These are phyloP conservation scores for Sarcophaga peregrina DNA, from an alignment of 1,140 invertebrate genomes.

Conservation along the genomic window DNA sequence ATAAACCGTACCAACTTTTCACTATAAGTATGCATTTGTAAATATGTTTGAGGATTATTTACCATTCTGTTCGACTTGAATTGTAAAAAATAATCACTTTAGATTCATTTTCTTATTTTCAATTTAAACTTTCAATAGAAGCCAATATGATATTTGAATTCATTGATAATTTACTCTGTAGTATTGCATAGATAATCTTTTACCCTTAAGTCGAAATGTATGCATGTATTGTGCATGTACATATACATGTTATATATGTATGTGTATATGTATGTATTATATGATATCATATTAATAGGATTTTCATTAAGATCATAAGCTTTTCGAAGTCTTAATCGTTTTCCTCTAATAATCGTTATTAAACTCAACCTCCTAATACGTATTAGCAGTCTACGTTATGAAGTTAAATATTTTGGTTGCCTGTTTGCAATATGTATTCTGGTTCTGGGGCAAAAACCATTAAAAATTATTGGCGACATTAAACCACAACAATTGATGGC, in stretches of 20 bases:
- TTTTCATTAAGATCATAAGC: neutral
- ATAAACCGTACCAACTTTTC: too few relatives aligned
- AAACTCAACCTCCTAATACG: too few relatives aligned
- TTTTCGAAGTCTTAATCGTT: neutral
- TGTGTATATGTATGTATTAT: neutral
- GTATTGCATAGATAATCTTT: too few relatives aligned
- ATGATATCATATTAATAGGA: neutral
- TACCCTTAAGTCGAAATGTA: too few relatives aligned
- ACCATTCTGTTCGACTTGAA: too few relatives aligned
- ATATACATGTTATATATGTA: too few relatives aligned
- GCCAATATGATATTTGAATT: neutral
- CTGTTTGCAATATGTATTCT: neutral
- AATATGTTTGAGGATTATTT: too few relatives aligned
- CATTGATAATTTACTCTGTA: too few relatives aligned
- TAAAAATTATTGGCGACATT: conserved; percentile 16
- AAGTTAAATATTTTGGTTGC: neutral
- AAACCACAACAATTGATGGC: neutral
- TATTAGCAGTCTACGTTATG: neutral
- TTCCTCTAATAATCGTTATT: neutral
- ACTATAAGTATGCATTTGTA: too few relatives aligned
- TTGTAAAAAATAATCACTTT: too few relatives aligned
- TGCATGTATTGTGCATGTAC: too few relatives aligned
- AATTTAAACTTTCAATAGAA: neutral
- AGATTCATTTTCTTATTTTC: neutral
- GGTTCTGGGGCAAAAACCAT: neutral